Conservation (phyloP, 2,888 invertebrate genomes). For the Bugulina stolonifera region DNA sequence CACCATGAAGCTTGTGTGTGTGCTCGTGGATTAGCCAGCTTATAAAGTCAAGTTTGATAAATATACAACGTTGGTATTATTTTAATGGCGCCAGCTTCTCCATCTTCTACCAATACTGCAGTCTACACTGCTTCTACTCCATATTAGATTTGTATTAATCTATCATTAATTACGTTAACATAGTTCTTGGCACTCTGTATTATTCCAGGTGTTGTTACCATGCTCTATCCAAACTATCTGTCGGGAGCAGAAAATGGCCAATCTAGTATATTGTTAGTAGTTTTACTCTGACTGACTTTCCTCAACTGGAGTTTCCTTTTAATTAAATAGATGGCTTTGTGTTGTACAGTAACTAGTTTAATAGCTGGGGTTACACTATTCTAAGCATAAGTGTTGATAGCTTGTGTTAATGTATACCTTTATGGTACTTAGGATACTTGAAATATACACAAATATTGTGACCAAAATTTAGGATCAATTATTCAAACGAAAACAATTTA, state of each 20-base stretch:
- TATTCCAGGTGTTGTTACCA: neutral
- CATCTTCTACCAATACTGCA: neutral
- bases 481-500: neutral
- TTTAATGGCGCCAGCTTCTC: neutral
- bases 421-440: neutral
- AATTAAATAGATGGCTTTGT: no score
- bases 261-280: no score
- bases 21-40: slow-evolving; percentile 1
- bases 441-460: neutral
- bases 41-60: neutral
- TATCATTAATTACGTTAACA: neutral
- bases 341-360: no score
- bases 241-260: no score
- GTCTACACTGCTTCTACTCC: no score
- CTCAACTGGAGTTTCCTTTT: no score
- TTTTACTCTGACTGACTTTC: no score
- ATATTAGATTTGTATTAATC: no score
- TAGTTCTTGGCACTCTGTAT: neutral
- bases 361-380: no score
- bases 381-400: no score
- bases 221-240: no score
- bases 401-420: neutral
- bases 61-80: neutral
- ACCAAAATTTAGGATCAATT: neutral
- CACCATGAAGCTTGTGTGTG: neutral